Evolutionary conservation across 2,888 invertebrate genomes (phyloP), one percentile per base, ranked within the genome.

Genomic region (Oegoconia quadripuncta): DNA sequence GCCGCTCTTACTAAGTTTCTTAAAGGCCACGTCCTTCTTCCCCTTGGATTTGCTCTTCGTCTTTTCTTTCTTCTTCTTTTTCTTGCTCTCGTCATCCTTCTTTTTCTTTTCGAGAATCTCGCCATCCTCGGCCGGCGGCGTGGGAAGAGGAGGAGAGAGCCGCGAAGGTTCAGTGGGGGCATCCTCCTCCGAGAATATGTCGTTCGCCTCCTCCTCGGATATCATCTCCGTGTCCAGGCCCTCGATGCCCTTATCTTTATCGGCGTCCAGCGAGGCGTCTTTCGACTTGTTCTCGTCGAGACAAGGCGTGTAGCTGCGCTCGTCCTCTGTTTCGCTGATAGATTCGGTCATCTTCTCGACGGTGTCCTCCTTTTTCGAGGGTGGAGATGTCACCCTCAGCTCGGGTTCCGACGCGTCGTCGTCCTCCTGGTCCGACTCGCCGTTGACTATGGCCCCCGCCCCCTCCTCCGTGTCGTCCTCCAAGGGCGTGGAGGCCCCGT

Each of bases 1-100:
- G 13, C 91, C 92, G 51, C 87, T 93, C 69, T 93, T 94, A 29
- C 93, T 93, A 8, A 94, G 82, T 68, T 95, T 95, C 61, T 95
- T 96, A 87, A 96, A 96, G 0, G 90, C 75, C 3, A 91, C 74
- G 20, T 89, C 88, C 15, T 71, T 60, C 61, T 91, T 91, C 12
- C n/a, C n/a, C n/a, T n/a, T n/a, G n/a, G n/a, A n/a, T 31, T 90
- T 89, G 42, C 79, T 88, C 48, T 87, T 86, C 50, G 78, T 81
- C 22, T 42, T 39, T n/a, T 17, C 29, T 20, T 34, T 37, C 12
- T 32, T 31, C 52, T 88, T 88, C 51, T 81, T 86, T 28, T 64
- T 56, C 43, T 81, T 72, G 51, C 37, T 48, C 3, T 18, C 46
- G 42, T 41, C 36, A 17, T 38, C 35, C 33, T 48, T 41, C 7